Conservation (phyloP, 2,113 vertebrate genomes). For the Ptychochromis oligacanthus region DNA sequence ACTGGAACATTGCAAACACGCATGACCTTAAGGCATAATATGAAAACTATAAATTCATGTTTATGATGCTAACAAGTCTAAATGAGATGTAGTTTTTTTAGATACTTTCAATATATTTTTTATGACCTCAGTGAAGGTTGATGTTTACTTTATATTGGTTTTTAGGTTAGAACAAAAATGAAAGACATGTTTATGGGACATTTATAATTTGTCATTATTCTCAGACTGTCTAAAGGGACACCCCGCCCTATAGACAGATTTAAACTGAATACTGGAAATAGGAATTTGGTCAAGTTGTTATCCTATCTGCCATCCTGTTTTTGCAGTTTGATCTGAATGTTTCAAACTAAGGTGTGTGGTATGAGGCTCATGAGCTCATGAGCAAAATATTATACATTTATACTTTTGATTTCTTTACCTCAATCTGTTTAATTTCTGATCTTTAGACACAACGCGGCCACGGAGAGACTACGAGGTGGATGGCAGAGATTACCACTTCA, state of each 20-base stretch:
- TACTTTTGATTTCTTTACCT: not conserved
- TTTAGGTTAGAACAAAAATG: not conserved
- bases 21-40: not conserved
- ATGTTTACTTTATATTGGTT: not conserved
- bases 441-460: conserved; percentile 93
- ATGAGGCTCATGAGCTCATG: not conserved
- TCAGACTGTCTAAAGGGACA: not conserved
- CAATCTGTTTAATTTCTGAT: not conserved
- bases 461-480: conserved; percentile 97
- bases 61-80: not conserved
- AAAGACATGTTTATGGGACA: not conserved
- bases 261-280: not conserved
- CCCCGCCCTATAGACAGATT: not conserved
- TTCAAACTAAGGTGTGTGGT: not conserved
- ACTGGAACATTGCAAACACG: not conserved
- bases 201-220: not conserved
- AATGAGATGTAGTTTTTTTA: not conserved
- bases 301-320: not conserved
- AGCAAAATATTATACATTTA: not conserved
- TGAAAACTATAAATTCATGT: not conserved
- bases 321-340: not conserved
- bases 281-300: not conserved
- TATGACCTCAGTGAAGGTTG: no score
- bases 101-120: no score
- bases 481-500: conserved; percentile 97